Evolutionary conservation across 2,113 vertebrate species (phyloP).

Genomic region (Cygnus buccinator): DNA sequence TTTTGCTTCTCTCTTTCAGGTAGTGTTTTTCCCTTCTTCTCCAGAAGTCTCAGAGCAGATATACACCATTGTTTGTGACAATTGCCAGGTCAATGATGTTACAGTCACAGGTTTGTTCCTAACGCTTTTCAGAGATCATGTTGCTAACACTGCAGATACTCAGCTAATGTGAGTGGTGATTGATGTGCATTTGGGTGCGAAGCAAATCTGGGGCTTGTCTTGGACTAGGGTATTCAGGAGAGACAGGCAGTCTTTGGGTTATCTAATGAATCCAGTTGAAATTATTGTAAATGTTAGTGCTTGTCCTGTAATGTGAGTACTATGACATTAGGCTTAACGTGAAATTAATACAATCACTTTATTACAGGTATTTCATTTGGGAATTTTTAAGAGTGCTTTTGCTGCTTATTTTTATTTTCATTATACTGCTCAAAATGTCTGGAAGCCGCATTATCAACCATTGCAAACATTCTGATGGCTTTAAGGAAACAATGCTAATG

Average conservation of each 20-base stretch:
- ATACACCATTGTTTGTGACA: constrained; percentile 88
- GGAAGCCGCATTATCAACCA: neutral
- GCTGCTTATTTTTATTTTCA: neutral
- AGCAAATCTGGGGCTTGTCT: neutral
- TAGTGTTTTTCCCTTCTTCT: constrained; percentile 85
- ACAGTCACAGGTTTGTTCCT: constrained; percentile 82
- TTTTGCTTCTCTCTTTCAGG: constrained; percentile 73
- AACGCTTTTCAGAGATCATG: neutral
- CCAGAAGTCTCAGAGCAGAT: constrained; percentile 72
- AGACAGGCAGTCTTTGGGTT: neutral
- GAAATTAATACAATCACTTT: neutral
- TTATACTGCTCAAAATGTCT: neutral
- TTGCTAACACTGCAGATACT: neutral
- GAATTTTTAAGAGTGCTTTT: neutral
- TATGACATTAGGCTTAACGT: neutral
- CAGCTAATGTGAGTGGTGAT: neutral
- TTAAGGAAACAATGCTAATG: neutral
- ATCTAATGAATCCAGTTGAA: neutral
- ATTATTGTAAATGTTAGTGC: neutral
- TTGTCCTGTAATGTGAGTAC: neutral
- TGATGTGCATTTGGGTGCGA: neutral
- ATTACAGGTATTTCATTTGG: neutral
- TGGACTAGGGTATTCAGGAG: neutral
- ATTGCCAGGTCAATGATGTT: constrained; percentile 86
- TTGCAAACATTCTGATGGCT: neutral